phyloP scores from a whole-genome alignment of 2,888 invertebrate species.

The Athalia circularis region DNA sequence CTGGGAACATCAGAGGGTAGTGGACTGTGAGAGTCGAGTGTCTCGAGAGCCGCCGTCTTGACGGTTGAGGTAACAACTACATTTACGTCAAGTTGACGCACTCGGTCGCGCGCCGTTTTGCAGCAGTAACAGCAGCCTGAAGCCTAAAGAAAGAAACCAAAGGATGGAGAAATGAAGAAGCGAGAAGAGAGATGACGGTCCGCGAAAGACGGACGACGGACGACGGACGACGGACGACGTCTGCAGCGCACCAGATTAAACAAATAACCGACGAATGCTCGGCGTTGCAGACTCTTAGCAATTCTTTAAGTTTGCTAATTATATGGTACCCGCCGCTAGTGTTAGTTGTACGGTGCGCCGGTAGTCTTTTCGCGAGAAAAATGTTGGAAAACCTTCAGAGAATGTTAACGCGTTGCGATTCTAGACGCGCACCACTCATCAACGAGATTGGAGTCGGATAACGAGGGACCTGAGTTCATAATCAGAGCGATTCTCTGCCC shows the following conservation, averaged over 20 bases:
- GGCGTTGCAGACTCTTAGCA: conserved; percentile 6
- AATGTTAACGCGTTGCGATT: not conserved
- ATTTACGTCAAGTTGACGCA: conserved; percentile 46
- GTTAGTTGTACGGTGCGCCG: not conserved
- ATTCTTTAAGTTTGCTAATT: conserved; percentile 40
- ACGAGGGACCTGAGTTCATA: conserved; percentile 7
- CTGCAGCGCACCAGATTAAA: conserved; percentile 37
- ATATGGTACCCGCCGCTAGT: not conserved
- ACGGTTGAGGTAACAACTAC: conserved; percentile 47
- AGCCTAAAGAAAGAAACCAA: not conserved
- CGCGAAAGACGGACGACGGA: too few relatives aligned
- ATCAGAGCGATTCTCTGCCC: not conserved
- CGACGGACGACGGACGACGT: conserved; percentile 33
- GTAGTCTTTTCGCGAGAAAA: not conserved
- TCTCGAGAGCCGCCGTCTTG: conserved; percentile 42
- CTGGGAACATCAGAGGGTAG: conserved; percentile 33
- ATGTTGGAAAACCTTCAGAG: not conserved
- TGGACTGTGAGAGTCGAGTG: conserved; percentile 42
- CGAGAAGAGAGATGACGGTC: not conserved
- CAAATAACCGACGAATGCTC: conserved; percentile 42
- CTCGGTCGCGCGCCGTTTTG: conserved; percentile 24
- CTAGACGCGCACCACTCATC: not conserved
- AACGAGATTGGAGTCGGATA: conserved; percentile 21
- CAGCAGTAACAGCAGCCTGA: too few relatives aligned
- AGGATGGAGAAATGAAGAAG: conserved; percentile 1